Percentiles rank a stretch among this genome's conserved stretches.
Evolutionary conservation across 1,140 invertebrate genomes (phyloP).

Genomic region (Drosophila watanabei): DNA sequence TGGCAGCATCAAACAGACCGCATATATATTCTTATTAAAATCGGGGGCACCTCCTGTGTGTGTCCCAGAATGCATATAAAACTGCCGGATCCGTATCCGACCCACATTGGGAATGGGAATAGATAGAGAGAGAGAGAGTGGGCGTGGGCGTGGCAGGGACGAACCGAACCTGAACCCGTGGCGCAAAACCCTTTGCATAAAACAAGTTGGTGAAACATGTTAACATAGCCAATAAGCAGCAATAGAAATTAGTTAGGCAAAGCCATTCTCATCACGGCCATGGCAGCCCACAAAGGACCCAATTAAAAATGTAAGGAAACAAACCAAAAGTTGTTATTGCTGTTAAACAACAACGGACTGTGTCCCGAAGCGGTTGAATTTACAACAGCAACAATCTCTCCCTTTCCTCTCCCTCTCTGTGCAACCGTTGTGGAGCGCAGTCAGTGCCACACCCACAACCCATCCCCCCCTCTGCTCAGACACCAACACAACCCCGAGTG

Average conservation of each 20-base stretch:
- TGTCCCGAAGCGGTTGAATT: slow-evolving; percentile 83
- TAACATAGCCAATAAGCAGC: slow-evolving; percentile 84
- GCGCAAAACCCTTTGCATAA: slow-evolving; percentile 66
- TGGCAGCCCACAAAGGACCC: slow-evolving; percentile 79
- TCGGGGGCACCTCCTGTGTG: slow-evolving; percentile 58
- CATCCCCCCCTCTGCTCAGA: slow-evolving; percentile 18
- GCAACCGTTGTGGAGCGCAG: slow-evolving; percentile 32
- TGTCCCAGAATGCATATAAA: slow-evolving; percentile 80
- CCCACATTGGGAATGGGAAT: slow-evolving; percentile 22
- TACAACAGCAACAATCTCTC: slow-evolving; percentile 74
- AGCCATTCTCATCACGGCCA: slow-evolving; percentile 78
- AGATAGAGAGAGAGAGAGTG: not conserved
- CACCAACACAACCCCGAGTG: slow-evolving; percentile 15
- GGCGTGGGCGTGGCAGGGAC: slow-evolving; percentile 7
- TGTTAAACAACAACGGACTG: slow-evolving; percentile 82
- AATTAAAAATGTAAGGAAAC: slow-evolving; percentile 85
- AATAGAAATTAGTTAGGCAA: slow-evolving; percentile 84
- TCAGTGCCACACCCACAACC: slow-evolving; percentile 23
- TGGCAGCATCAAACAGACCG: slow-evolving; percentile 72
- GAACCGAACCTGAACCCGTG: slow-evolving; percentile 18
- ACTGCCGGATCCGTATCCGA: slow-evolving; percentile 22
- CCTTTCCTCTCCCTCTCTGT: slow-evolving; percentile 31
- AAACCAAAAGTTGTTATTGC: slow-evolving; percentile 84
- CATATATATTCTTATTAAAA: slow-evolving; percentile 83
- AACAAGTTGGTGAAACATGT: slow-evolving; percentile 83